A percentile compares a stretch with the other conserved stretches of the same genome.
These are phyloP conservation scores for Drosophila virilis DNA, from an alignment of 1,140 invertebrate genomes.

Conservation along the genomic window DNA sequence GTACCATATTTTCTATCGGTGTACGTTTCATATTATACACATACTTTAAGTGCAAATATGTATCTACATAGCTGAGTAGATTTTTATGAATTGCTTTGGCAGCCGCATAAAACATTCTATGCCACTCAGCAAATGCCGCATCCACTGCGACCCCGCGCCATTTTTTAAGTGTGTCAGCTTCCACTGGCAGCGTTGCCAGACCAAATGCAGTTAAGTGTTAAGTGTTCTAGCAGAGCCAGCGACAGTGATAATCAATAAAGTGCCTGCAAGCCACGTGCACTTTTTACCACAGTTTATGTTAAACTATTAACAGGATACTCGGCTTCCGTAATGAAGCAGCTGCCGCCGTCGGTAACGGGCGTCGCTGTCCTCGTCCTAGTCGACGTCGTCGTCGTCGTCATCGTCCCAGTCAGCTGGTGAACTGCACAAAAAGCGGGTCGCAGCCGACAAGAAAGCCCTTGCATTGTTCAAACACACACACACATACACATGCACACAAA, in stretches of 20 bases:
- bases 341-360: slow-evolving; percentile 38
- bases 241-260: slow-evolving; percentile 66
- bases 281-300: slow-evolving; percentile 79
- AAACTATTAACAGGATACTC: slow-evolving; percentile 78
- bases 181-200: slow-evolving; percentile 40
- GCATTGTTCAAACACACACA: slow-evolving; percentile 56
- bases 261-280: slow-evolving; percentile 52
- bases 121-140: slow-evolving; percentile 6
- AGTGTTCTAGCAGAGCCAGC: slow-evolving; percentile 15
- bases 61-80: too few relatives aligned
- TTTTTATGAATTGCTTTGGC: neutral
- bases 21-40: too few relatives aligned
- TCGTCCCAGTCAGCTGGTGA: slow-evolving; percentile 1
- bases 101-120: slow-evolving; percentile 16
- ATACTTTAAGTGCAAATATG: too few relatives aligned
- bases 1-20: too few relatives aligned
- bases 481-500: slow-evolving; percentile 9
- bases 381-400: slow-evolving; percentile 2
- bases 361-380: slow-evolving; percentile 1
- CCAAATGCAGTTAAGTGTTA: slow-evolving; percentile 37
- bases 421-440: slow-evolving; percentile 65
- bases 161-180: slow-evolving; percentile 64
- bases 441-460: slow-evolving; percentile 55
- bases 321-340: slow-evolving; percentile 75
- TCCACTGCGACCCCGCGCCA: slow-evolving; percentile 14